phyloP scores from a whole-genome alignment of 2,797 vertebrate genomes.

The Enteromius treurensis region DNA sequence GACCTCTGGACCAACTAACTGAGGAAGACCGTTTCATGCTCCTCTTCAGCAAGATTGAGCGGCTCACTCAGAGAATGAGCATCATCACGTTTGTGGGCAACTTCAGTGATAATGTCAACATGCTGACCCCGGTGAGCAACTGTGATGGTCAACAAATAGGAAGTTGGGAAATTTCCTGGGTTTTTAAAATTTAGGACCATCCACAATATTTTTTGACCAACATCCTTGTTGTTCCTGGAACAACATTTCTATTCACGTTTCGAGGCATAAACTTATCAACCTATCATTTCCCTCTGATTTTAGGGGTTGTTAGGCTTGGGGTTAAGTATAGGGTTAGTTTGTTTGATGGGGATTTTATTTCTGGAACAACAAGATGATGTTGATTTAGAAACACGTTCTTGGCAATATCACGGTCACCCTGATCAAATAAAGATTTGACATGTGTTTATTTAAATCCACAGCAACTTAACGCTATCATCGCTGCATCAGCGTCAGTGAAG shows the following conservation, averaged over 20 bases:
- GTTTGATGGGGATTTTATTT: neutral
- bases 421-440: neutral
- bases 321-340: conserved; percentile 6
- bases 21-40: conserved; percentile 97
- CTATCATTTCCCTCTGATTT: conserved; percentile 15
- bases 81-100: conserved; percentile 98
- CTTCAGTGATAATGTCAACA: conserved; percentile 88
- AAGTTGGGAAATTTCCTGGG: neutral
- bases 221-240: conserved; percentile 1
- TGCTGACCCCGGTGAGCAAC: conserved; percentile 87
- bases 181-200: neutral
- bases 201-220: no score
- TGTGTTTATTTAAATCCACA: conserved; percentile 58
- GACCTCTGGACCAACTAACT: conserved; percentile 89
- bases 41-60: conserved; percentile 94
- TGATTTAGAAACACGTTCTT: neutral
- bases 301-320: conserved; percentile 1
- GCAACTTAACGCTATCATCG: conserved; percentile 92
- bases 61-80: conserved; percentile 94
- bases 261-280: neutral
- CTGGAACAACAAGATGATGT: conserved; percentile 1
- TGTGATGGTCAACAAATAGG: neutral
- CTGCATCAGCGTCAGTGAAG: conserved; percentile 92
- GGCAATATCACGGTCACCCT: neutral
- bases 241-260: neutral